Percentiles rank a stretch among this genome's conserved stretches.
Evolutionary conservation across 2,113 vertebrate species (phyloP).

Genomic region (Spermophilus dauricus): DNA sequence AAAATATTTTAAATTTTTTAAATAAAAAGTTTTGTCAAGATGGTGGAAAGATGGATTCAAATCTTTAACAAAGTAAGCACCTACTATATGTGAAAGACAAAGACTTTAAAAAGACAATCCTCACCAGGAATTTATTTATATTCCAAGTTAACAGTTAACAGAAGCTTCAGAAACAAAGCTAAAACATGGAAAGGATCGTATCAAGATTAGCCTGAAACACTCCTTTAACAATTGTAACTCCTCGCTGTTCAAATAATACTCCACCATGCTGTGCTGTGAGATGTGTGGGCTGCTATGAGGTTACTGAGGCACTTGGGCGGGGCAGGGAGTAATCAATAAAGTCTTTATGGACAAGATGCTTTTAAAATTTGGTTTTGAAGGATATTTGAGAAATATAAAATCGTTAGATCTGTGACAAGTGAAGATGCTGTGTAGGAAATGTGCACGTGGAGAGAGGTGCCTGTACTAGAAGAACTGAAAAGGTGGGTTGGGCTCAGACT

Average conservation of each 20-base stretch:
- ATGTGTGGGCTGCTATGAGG: neutral
- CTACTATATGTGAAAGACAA: neutral
- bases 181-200: neutral
- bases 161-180: neutral
- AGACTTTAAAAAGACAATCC: neutral
- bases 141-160: neutral
- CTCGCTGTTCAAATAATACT: neutral
- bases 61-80: neutral
- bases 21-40: neutral
- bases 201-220: neutral
- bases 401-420: neutral
- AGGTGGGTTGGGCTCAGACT: neutral
- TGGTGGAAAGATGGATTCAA: neutral
- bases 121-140: neutral
- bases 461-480: neutral
- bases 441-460: neutral
- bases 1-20: neutral
- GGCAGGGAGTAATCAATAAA: neutral
- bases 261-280: neutral
- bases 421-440: neutral
- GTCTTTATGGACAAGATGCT: neutral
- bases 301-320: neutral
- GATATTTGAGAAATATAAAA: neutral
- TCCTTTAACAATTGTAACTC: neutral
- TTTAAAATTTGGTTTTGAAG: neutral